These are phyloP conservation scores for Tiliacea citrago DNA, from an alignment of 2,888 invertebrate species.

Conservation along the genomic window DNA sequence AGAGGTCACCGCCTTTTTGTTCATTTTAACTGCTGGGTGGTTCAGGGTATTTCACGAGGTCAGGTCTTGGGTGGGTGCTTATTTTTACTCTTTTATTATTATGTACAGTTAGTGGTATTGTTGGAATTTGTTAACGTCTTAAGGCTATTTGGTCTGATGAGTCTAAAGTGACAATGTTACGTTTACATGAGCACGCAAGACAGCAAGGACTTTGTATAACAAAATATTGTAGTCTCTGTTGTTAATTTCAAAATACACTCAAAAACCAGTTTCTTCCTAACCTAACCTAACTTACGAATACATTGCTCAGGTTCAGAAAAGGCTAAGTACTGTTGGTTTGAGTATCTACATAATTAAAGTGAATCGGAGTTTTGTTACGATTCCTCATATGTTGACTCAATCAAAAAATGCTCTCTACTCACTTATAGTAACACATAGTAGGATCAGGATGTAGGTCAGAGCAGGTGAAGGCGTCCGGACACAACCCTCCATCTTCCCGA, in stretches of 20 bases:
- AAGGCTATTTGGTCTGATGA: conserved; percentile 28
- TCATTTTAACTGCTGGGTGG: conserved; percentile 17
- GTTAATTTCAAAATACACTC: not conserved
- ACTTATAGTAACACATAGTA: conserved; percentile 84
- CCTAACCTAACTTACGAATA: not conserved
- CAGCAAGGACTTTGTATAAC: not conserved
- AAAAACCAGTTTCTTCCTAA: not conserved
- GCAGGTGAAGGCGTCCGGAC: conserved; percentile 82
- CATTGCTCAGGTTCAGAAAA: not conserved
- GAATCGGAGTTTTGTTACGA: no score
- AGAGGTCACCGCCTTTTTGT: conserved; percentile 61
- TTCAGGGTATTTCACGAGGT: conserved; percentile 66
- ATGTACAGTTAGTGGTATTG: not conserved
- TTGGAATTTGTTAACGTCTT: conserved; percentile 26
- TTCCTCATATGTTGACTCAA: not conserved
- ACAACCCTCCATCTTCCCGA: conserved; percentile 71
- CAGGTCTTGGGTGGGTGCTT: conserved; percentile 31
- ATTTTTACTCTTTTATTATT: conserved; percentile 29
- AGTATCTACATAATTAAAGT: not conserved
- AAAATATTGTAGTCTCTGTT: not conserved
- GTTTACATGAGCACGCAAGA: not conserved
- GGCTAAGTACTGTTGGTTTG: not conserved
- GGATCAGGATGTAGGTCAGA: conserved; percentile 85
- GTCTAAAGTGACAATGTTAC: not conserved
- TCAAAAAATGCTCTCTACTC: conserved; percentile 33